Evolutionary conservation across 2,888 invertebrate species (phyloP).

Genomic region (Ecdyonurus torrentis): DNA sequence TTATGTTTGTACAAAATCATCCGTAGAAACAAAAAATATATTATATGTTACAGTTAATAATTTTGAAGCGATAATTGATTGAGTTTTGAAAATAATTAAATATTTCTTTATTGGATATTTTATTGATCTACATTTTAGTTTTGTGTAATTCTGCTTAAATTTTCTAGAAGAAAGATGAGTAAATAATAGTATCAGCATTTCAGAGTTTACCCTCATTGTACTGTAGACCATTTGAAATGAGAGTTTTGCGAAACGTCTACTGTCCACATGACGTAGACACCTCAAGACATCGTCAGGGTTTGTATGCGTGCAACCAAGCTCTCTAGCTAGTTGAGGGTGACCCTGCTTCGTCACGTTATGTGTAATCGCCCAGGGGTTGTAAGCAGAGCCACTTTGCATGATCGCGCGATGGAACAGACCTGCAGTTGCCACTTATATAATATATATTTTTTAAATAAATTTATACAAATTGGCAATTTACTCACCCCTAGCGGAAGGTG

Average conservation of each 20-base stretch:
- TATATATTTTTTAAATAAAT: too few relatives aligned
- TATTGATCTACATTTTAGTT: too few relatives aligned
- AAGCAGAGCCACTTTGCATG: slow-evolving; percentile 11
- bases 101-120: too few relatives aligned
- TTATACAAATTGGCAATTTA: not conserved
- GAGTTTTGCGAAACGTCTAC: slow-evolving; percentile 3
- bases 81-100: too few relatives aligned
- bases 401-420: slow-evolving; percentile 12
- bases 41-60: too few relatives aligned
- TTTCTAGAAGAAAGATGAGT: too few relatives aligned
- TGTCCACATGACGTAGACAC: slow-evolving; percentile 6
- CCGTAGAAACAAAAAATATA: too few relatives aligned
- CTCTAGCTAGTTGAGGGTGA: slow-evolving; percentile 4
- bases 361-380: slow-evolving; percentile 9
- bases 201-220: not conserved
- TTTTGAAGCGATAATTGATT: too few relatives aligned
- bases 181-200: too few relatives aligned
- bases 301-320: slow-evolving; percentile 4
- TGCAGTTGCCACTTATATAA: slow-evolving; percentile 4
- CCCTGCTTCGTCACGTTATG: slow-evolving; percentile 8
- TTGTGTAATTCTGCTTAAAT: too few relatives aligned
- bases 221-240: not conserved
- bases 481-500: slow-evolving; percentile 7
- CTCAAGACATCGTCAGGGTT: slow-evolving; percentile 8
- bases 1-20: too few relatives aligned